Base-by-base conservation (phyloP, 1,140 invertebrate species). In the Drosophila oshimai region DNA sequence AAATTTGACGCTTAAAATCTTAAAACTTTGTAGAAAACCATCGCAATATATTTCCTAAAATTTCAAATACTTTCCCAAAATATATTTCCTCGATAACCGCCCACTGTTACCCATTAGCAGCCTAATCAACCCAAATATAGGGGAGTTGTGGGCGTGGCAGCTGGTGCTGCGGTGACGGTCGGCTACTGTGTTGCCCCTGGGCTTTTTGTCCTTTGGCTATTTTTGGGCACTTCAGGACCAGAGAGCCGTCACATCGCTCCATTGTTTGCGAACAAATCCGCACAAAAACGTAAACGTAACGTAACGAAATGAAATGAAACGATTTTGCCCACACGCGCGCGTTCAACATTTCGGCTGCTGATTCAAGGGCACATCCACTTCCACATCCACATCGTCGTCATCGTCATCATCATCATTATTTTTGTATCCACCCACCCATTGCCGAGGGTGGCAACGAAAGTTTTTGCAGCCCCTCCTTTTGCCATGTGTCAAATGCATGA, bases 401-500 rank as follows among this genome's bases (percentile, higher is more conserved):
- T 37, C 22, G 20, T 26, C 29, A 36, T 53, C 62, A 68, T 57
- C 71, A 69, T 51, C 65, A 77, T 61, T 61, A 42, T 61, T 61
- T 61, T 24, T 61, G 36, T 46, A 46, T 17, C 60, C 42, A 61
- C 57, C 53, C 24, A 41, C 18, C 15, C 12, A 3, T n/a, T 22
- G 29, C 15, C 12, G 41, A 46, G 60, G 57, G 39, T 46, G 57
- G 55, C 17, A 3, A 41, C 22, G 33, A 73, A 79, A 72, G 57
- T 79, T 78, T 77, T 64, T 44, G n/a, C n/a, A 28, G 10, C 15
- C n/a, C 47, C 10, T 18, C 13, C 18, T 6, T 31, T 18, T 33
- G 29, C 44, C 76, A 86, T 87, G 81, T 86, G 81, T 86, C 81
- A 80, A 86, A 76, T 87, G 80, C 75, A 79, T 55, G 76, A 61